Conservation (phyloP, 2,888 invertebrate species). For the Ceriagrion tenellum region DNA sequence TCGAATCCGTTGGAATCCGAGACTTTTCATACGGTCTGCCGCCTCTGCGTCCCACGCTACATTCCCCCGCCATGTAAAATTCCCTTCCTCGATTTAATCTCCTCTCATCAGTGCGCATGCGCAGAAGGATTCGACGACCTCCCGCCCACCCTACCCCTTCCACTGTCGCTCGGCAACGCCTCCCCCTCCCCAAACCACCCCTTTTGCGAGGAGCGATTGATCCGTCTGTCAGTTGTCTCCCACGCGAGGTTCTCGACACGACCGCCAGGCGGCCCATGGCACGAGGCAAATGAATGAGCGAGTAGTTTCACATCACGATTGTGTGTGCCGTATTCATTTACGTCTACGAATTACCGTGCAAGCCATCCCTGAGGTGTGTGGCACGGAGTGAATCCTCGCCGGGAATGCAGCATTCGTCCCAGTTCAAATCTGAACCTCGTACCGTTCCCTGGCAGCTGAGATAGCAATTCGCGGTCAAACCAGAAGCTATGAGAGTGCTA, state of each 20-base stretch:
- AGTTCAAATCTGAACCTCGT: no score
- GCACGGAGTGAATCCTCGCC: no score
- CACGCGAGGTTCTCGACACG: constrained; percentile 17
- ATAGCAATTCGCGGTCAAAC: no score
- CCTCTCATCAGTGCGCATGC: neutral
- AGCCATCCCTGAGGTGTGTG: no score
- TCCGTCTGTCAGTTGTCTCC: constrained; percentile 54
- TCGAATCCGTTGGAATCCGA: neutral
- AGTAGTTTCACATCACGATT: no score
- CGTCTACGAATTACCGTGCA: no score
- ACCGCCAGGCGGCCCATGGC: constrained; percentile 22
- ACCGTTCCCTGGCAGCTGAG: no score
- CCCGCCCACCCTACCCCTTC: neutral
- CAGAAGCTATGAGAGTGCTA: no score
- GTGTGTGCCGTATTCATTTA: no score
- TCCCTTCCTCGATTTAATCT: neutral
- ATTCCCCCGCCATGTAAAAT: neutral
- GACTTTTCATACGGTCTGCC: neutral
- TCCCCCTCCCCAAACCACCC: neutral
- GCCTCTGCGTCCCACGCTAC: neutral
- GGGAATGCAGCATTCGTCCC: no score
- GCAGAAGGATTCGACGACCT: neutral
- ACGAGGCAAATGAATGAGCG: neutral
- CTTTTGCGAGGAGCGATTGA: neutral
- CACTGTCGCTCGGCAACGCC: neutral